Base-by-base conservation (phyloP, 1,140 invertebrate species). In the Aphelinus atriplicis region DNA sequence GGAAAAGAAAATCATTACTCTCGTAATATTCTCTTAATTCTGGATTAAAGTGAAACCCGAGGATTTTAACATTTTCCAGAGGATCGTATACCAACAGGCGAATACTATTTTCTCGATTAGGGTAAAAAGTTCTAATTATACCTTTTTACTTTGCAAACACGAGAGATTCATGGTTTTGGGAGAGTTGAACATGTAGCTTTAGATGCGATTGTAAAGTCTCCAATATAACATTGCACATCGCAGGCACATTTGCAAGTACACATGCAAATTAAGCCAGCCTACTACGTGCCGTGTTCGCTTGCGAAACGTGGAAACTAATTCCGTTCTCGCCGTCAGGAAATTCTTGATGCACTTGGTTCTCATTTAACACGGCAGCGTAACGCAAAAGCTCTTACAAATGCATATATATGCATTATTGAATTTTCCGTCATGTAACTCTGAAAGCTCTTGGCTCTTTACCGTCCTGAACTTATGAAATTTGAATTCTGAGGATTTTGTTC, bases 281-380 rank as follows among this genome's bases (percentile, higher is more conserved):
- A 45, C 57, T 26, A 26, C 26, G 56, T 60, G 60, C 51, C 46
- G 46, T 42, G 10, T 47, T 57, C 51, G 43, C 50, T 7, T 46
- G n/a, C 50, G 51, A 47, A 71, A 71, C 47, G 50, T 55, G n/a
- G 2, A 63, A 72, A 72, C 61, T 72, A 65, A 72, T 72, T 72
- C 46, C 55, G 26, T 63, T 71, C 51, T 55, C 9, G 42, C 42
- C 43, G 4, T 55, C 50, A 26, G 7, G 43, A 62, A 71, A 62
- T 71, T 63, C 60, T 62, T 63, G 69, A 71, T 71, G 58, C 58
- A 53, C 60, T 63, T 5, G 26, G 69, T 50, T 42, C 50, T n/a
- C 56, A 69, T 69, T 70, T 61, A 70, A 61, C 55, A 7, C 43
- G 3, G 45, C 6, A 42, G 42, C 63, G 3, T 42, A 50, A 61